A percentile compares a stretch with the other conserved stretches of the same genome.
phyloP scores from a whole-genome alignment of 2,888 invertebrate genomes.

The Formica aserva region DNA sequence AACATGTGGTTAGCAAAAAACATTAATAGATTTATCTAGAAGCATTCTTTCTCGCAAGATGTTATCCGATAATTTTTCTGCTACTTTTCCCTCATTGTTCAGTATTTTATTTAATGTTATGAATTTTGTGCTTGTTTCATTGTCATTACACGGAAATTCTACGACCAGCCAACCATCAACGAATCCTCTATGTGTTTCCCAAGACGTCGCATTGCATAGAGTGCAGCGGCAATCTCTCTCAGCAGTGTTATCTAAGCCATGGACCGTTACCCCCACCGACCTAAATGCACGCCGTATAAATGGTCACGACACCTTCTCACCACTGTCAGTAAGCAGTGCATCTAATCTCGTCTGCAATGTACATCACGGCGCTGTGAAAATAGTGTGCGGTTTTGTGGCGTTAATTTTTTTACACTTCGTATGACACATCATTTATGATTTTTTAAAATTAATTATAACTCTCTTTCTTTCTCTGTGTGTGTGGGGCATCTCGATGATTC shows the following conservation, averaged over 20 bases:
- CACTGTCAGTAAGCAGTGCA: constrained; percentile 79
- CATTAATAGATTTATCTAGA: neutral
- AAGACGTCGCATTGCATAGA: constrained; percentile 31
- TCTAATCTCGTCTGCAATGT: constrained; percentile 59
- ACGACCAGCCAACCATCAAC: neutral
- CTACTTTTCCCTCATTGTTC: neutral
- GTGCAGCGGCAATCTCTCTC: constrained; percentile 59
- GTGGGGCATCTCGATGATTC: neutral
- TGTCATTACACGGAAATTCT: constrained; percentile 7
- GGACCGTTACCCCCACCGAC: constrained; percentile 85
- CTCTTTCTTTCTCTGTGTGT: neutral
- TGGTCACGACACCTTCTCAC: constrained; percentile 83
- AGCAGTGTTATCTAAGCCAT: constrained; percentile 72
- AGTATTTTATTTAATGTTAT: constrained; percentile 4
- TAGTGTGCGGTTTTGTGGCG: constrained; percentile 6
- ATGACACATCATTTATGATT: constrained; percentile 7
- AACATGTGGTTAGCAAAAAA: neutral
- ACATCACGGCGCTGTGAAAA: constrained; percentile 9
- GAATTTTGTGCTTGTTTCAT: constrained; percentile 22
- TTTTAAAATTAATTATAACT: constrained; percentile 21
- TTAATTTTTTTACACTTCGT: neutral
- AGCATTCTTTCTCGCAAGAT: neutral
- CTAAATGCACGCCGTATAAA: constrained; percentile 85
- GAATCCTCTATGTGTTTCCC: neutral
- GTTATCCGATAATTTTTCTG: neutral